phyloP scores from a whole-genome alignment of 2,797 vertebrate species.

The Salmo trutta region DNA sequence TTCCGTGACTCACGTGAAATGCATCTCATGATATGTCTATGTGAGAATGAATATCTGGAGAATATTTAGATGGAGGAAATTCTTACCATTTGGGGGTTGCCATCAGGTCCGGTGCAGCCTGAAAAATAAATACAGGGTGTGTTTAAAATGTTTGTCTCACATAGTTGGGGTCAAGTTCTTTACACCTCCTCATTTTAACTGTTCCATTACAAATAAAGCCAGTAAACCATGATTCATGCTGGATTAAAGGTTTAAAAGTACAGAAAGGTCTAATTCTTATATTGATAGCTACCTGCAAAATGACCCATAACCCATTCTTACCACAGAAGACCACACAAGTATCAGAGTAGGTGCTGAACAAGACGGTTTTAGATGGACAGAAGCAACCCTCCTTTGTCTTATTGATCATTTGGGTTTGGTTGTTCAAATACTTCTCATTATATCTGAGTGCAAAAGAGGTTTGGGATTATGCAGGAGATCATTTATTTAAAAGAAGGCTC shows the following conservation, averaged over 20 bases:
- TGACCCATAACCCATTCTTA: constrained; percentile 52
- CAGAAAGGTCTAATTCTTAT: not conserved
- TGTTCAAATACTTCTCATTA: not conserved
- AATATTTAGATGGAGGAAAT: too few species aligned
- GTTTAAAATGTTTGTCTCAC: too few species aligned
- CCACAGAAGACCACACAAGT: constrained; percentile 75
- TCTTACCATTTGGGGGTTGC: too few species aligned
- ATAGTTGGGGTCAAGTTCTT: too few species aligned
- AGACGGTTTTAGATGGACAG: constrained; percentile 67
- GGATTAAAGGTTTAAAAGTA: not conserved
- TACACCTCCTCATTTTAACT: too few species aligned
- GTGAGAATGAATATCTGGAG: too few species aligned
- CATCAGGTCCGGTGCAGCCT: too few species aligned
- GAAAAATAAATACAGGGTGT: too few species aligned
- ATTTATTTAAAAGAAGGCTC: not conserved
- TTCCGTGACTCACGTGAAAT: not conserved
- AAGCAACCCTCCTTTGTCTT: constrained; percentile 77
- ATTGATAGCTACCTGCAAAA: not conserved
- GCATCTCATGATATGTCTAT: not conserved
- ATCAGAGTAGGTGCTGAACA: constrained; percentile 70
- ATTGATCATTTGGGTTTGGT: not conserved
- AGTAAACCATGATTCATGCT: too few species aligned
- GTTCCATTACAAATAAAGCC: too few species aligned
- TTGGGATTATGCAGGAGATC: constrained; percentile 12
- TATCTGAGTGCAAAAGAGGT: not conserved